A percentile compares a stretch with the other conserved stretches of the same genome.
Evolutionary conservation across 1,140 invertebrate genomes (phyloP).

Genomic region (Potamilus streckersoni): DNA sequence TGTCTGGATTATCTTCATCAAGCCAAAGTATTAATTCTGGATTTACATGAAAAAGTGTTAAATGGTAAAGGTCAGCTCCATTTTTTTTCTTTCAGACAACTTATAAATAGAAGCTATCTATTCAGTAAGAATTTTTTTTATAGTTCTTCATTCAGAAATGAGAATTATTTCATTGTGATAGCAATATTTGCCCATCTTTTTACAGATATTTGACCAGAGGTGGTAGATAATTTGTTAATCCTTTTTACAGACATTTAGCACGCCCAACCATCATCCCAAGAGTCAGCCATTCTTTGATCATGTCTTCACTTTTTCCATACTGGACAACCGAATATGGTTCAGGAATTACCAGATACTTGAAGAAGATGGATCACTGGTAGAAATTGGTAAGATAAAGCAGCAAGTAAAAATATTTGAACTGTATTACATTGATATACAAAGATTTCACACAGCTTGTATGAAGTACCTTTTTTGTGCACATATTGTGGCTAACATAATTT

Average conservation of each 20-base stretch:
- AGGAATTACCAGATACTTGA: conserved; percentile 98
- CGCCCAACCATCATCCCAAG: conserved; percentile 96
- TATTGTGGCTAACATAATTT: background rate
- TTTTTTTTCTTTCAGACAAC: too few relatives aligned
- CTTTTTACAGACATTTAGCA: conserved; percentile 86
- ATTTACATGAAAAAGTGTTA: too few relatives aligned
- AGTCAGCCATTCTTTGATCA: conserved; percentile 99
- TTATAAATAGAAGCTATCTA: too few relatives aligned
- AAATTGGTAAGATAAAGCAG: conserved; percentile 79
- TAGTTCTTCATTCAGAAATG: too few relatives aligned
- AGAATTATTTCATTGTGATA: too few relatives aligned
- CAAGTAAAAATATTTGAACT: background rate
- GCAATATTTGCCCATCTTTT: too few relatives aligned
- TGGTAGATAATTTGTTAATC: too few relatives aligned
- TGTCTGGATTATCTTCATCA: too few relatives aligned
- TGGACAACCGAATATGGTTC: conserved; percentile 98
- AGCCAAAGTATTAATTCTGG: too few relatives aligned
- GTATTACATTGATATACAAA: background rate
- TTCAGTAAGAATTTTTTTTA: too few relatives aligned
- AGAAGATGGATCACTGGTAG: conserved; percentile 93
- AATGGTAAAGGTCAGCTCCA: too few relatives aligned
- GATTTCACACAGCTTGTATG: background rate
- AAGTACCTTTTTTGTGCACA: background rate
- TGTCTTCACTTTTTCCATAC: conserved; percentile 91
- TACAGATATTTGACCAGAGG: too few relatives aligned